phyloP scores from a whole-genome alignment of 2,888 invertebrate species.

The Eupelmus urozonus region DNA sequence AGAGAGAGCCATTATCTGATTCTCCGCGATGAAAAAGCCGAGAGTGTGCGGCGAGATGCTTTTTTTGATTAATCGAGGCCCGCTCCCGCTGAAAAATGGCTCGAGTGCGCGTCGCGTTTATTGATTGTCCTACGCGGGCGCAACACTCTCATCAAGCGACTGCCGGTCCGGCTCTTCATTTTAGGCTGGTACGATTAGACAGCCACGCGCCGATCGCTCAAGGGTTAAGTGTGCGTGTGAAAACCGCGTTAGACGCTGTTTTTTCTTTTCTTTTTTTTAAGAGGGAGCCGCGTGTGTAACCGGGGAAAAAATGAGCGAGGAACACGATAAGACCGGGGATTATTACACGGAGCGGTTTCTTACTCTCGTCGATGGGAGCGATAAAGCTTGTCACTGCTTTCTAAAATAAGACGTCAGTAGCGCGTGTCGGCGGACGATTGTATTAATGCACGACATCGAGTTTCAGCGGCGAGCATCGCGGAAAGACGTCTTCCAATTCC shows the following conservation, averaged over 20 bases:
- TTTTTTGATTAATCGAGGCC: conserved; percentile 46
- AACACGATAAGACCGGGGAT: too few relatives aligned
- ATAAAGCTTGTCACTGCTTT: too few relatives aligned
- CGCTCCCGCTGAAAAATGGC: conserved; percentile 40
- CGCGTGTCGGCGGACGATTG: too few relatives aligned
- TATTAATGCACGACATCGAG: too few relatives aligned
- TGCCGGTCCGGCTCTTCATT: conserved; percentile 7
- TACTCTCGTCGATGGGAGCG: too few relatives aligned
- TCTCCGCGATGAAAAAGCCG: conserved; percentile 2
- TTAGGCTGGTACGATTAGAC: not conserved
- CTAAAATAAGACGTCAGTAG: too few relatives aligned
- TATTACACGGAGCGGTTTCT: too few relatives aligned
- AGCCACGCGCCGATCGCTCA: not conserved
- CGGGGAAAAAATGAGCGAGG: too few relatives aligned
- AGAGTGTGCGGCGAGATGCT: not conserved
- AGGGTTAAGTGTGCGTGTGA: not conserved
- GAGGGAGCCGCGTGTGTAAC: too few relatives aligned
- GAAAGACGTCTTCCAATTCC: too few relatives aligned
- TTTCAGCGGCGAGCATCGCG: too few relatives aligned
- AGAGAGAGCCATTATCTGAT: conserved; percentile 30
- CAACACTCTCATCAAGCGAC: not conserved
- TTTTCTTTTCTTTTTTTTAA: too few relatives aligned
- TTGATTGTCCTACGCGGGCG: conserved; percentile 26
- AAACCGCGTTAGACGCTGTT: conserved; percentile 15
- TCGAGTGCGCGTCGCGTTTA: conserved; percentile 38